Evolutionary conservation across 2,113 vertebrate genomes (phyloP), one percentile per base, ranked within the genome.

Genomic region (Cephalopterus ornatus): DNA sequence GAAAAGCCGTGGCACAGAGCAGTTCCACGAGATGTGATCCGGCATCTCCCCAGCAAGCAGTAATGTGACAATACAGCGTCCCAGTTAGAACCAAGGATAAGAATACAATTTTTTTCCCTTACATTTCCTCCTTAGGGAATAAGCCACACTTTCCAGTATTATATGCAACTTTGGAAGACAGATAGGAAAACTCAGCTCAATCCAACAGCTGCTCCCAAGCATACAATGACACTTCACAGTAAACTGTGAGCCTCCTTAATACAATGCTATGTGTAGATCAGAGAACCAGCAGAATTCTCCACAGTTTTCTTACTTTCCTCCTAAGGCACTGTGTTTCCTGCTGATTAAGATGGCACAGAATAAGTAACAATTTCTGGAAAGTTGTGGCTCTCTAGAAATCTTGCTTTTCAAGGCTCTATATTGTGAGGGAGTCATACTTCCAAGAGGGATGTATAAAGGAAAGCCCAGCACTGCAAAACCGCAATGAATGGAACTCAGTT

Each of bases 261-360:
- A 63, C 50, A 74, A 71, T 6, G 47, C 50, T 67, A 39, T 2
- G 12, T 33, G 50, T 17, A 52, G 35, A 80, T 44, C 67, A 73
- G 63, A 74, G 50, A 85, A 88, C 33, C 59, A 74, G 55, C 20
- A 23, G n/a, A 77, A 10, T 33, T 72, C 53, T 85, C 74, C 71
- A 52, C 0, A 79, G 68, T 41, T 61, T 77, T 19, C 50, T 58
- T 47, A 66, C 39, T n/a, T 73, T 63, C 76, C n/a, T 66, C 66
- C 44, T 74, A 92, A 97, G 93, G 91, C 94, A 97, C 91, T 83
- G 2, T 15, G 93, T 88, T 47, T 93, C 68, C 75, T 70, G 53
- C 37, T 78, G 30, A 85, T 88, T 91, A 74, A 80, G 59, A 89
- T 41, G 76, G 56, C 77, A 80, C 81, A 80, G n/a, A 56, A 84